Evolutionary conservation across 2,888 invertebrate species (phyloP).

Genomic region (Lasius platythorax): DNA sequence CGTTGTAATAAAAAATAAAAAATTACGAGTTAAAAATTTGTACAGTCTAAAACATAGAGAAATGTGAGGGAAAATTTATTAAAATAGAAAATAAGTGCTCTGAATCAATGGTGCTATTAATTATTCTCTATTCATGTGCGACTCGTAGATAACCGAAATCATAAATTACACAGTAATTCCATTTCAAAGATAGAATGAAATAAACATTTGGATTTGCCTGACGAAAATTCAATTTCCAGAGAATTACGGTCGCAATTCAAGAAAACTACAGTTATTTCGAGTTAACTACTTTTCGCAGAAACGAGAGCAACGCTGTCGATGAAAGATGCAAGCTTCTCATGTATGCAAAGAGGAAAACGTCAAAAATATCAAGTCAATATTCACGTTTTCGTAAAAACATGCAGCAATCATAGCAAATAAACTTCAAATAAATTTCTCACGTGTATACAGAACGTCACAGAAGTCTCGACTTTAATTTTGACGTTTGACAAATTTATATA

Average conservation of each 20-base stretch:
- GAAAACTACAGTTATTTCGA: slow-evolving; percentile 29
- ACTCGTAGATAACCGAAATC: neutral
- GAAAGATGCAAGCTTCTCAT: slow-evolving; percentile 10
- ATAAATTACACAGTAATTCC: slow-evolving; percentile 10
- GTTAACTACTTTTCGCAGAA: slow-evolving; percentile 40
- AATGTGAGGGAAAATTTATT: neutral
- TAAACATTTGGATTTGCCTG: slow-evolving; percentile 21
- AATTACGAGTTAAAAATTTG: neutral
- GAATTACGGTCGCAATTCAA: slow-evolving; percentile 15
- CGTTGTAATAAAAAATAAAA: neutral
- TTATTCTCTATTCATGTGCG: neutral
- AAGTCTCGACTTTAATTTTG: neutral
- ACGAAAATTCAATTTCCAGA: slow-evolving; percentile 26
- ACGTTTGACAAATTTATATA: neutral
- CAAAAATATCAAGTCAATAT: slow-evolving; percentile 28
- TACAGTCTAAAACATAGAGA: neutral
- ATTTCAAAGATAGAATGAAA: slow-evolving; percentile 14
- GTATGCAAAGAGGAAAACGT: slow-evolving; percentile 31
- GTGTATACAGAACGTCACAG: neutral
- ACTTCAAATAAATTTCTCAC: slow-evolving; percentile 21
- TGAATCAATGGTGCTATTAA: neutral
- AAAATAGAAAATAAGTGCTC: neutral
- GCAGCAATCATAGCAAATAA: neutral
- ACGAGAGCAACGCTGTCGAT: slow-evolving; percentile 31
- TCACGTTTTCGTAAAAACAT: neutral